These are phyloP conservation scores for Aporophyla nigra DNA, from an alignment of 2,888 invertebrate genomes.

Conservation along the genomic window DNA sequence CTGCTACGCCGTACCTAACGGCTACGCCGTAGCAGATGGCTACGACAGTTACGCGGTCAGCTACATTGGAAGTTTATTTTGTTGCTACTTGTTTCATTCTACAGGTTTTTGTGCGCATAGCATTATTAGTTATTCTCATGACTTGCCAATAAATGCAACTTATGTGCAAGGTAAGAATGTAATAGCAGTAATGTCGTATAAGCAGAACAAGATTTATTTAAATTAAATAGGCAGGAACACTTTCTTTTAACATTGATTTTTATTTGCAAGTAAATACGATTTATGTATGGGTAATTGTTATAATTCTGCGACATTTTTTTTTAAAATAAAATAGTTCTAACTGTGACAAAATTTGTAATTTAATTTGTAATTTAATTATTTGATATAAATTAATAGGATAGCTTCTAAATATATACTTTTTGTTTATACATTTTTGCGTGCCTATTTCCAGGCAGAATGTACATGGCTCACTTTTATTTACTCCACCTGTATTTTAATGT, in stretches of 20 bases:
- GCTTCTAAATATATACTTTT: no score
- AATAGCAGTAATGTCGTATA: not conserved
- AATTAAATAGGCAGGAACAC: not conserved
- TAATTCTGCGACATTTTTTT: no score
- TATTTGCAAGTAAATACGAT: no score
- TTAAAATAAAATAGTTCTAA: no score
- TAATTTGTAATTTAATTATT: no score
- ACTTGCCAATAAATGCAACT: not conserved
- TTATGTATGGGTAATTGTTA: no score
- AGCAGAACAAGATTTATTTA: not conserved
- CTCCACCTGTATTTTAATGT: no score
- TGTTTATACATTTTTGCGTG: no score
- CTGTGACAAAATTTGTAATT: no score
- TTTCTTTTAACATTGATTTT: not conserved
- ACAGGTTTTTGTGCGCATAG: not conserved
- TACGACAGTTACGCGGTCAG: not conserved
- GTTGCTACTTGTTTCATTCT: not conserved
- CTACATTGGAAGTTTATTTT: not conserved
- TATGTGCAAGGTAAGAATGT: not conserved
- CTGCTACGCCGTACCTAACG: slow-evolving; percentile 27
- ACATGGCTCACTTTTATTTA: no score
- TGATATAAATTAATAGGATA: no score
- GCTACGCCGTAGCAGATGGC: slow-evolving; percentile 34
- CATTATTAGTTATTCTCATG: not conserved
- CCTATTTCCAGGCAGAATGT: no score